Evolutionary conservation across 2,113 vertebrate species (phyloP), one percentile per base, ranked within the genome.

Genomic region (Synodontis membranacea): DNA sequence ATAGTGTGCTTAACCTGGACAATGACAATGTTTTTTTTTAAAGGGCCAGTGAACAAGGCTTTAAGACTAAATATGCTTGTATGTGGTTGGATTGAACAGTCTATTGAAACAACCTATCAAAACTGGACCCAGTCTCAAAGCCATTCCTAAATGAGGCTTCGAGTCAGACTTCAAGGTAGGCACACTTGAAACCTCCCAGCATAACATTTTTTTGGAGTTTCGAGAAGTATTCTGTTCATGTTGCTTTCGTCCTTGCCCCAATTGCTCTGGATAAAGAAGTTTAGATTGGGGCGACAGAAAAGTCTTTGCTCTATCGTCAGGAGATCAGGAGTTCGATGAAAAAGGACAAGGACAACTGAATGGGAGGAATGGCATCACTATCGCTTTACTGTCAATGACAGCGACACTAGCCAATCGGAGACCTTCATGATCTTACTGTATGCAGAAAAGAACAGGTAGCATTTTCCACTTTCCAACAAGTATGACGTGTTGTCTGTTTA

Each of bases 151-250:
- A 31, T 12, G 7, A 64, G 4, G 62, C 62, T 64, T 31, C 62
- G 15, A 31, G n/a, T 31, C 62, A 64, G n/a, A n/a, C 62, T 15
- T 68, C 31, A 37, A 17, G 31, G 31, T 34, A 64, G 4, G 12
- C 28, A 64, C 60, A 64, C 60, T 64, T 64, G 14, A 64, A 64
- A 28, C 25, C 58, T 31, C n/a, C 28, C 60, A 64, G 60, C 11
- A 64, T 64, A 14, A 64, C n/a, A 64, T n/a, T 62, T 62, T n/a
- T 62, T 62, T 62, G 60, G 60, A 62, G 60, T 66, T 37, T 66
- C 0, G 14, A 6, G 12, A 66, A 66, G n/a, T n/a, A 34, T 34
- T 34, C 6, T 17, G 14, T n/a, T 12, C 28, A 11, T n/a, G 58
- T 28, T n/a, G 10, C 11, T 62, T 34, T 66, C 1, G 19, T 37